A percentile compares a stretch with the other conserved stretches of the same genome.
These are phyloP conservation scores for Phortica okadai DNA, from an alignment of 2,888 invertebrate species.

Conservation along the genomic window DNA sequence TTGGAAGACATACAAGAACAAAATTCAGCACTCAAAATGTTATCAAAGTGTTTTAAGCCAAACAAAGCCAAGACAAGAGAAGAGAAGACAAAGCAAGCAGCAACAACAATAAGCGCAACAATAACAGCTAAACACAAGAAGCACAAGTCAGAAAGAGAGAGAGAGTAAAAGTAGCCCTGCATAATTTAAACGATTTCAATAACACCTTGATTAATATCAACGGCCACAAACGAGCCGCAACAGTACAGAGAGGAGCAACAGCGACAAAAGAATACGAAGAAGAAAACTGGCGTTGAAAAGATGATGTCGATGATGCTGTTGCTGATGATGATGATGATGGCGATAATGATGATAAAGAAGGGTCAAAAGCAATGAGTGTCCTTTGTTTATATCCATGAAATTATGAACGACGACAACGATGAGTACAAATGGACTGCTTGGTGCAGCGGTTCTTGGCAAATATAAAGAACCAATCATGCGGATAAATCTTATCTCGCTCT, in stretches of 20 bases:
- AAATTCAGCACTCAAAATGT: background rate
- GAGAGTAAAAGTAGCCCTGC: constrained; percentile 45
- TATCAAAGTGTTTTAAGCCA: constrained; percentile 3
- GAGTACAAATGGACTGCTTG: constrained; percentile 13
- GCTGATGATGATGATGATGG: constrained; percentile 3
- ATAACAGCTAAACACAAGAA: background rate
- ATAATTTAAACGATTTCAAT: constrained; percentile 74
- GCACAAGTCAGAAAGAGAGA: background rate
- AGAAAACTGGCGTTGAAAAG: background rate
- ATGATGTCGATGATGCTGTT: background rate
- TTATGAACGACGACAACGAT: constrained; percentile 57
- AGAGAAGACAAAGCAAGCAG: constrained; percentile 1
- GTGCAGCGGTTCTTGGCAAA: constrained; percentile 13
- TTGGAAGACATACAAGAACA: background rate
- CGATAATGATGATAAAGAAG: background rate
- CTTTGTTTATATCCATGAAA: constrained; percentile 59
- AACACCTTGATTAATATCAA: constrained; percentile 75
- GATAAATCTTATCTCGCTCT: background rate
- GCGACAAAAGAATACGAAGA: constrained; percentile 7
- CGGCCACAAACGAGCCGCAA: constrained; percentile 50
- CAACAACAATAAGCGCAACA: background rate
- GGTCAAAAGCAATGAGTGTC: background rate
- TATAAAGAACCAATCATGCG: constrained; percentile 30
- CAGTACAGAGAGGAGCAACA: background rate
- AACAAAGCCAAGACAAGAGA: background rate